Evolutionary conservation across 2,797 vertebrate genomes (phyloP).

Genomic region (Ibycter americanus): DNA sequence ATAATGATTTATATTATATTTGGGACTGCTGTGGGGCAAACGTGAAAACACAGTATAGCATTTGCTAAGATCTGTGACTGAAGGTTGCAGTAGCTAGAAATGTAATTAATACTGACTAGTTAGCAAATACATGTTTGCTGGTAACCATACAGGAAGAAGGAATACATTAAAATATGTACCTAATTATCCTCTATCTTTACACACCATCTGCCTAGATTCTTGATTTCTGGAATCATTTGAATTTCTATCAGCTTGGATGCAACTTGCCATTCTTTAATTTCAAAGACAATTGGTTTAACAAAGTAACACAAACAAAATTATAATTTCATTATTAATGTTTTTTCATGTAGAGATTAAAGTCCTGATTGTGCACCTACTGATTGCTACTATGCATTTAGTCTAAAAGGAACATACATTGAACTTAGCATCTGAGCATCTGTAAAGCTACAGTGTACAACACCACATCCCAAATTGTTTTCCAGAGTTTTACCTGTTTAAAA

Average conservation of each 20-base stretch:
- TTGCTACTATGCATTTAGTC: neutral
- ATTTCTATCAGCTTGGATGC: constrained; percentile 62
- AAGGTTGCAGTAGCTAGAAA: constrained; percentile 53
- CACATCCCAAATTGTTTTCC: neutral
- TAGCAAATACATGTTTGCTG: constrained; percentile 52
- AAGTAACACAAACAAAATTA: constrained; percentile 62
- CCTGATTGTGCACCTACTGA: neutral
- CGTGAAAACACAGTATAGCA: constrained; percentile 46
- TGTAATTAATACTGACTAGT: constrained; percentile 71
- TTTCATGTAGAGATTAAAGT: constrained; percentile 19
- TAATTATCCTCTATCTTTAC: constrained; percentile 55
- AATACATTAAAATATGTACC: constrained; percentile 21
- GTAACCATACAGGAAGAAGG: constrained; percentile 27
- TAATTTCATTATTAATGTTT: constrained; percentile 32
- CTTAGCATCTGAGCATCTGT: neutral
- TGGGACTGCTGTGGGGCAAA: constrained; percentile 59
- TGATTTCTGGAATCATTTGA: constrained; percentile 35
- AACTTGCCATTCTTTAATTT: constrained; percentile 70
- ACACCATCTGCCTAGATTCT: constrained; percentile 47
- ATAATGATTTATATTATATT: constrained; percentile 72
- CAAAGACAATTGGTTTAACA: constrained; percentile 71
- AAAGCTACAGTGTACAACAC: neutral
- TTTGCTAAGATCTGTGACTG: constrained; percentile 42
- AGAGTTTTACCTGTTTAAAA: constrained; percentile 85
- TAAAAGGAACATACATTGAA: neutral